phyloP scores from a whole-genome alignment of 2,888 invertebrate genomes.

The Zele albiditarsus region DNA sequence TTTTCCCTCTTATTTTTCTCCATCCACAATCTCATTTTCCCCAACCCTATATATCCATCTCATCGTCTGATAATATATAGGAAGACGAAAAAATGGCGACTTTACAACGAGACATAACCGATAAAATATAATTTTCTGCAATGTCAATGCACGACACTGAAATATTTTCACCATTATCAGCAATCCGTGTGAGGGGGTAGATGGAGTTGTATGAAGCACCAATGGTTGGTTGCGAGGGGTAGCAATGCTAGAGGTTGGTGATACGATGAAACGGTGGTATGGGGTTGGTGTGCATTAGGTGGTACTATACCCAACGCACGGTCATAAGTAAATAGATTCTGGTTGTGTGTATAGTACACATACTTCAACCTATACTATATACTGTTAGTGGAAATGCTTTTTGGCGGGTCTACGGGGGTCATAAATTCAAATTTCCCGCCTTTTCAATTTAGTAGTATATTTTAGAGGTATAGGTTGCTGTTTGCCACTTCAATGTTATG shows the following conservation, averaged over 20 bases:
- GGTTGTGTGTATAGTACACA: conserved; percentile 4
- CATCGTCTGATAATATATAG: neutral
- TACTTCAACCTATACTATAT: conserved; percentile 17
- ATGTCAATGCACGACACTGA: conserved; percentile 52
- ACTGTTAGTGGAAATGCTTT: neutral
- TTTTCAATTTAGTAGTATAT: conserved; percentile 27
- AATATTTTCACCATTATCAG: conserved; percentile 60
- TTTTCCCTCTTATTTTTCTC: neutral
- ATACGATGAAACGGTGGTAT: neutral
- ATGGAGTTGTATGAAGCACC: neutral
- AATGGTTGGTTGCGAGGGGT: neutral
- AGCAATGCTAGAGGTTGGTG: neutral
- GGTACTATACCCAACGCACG: conserved; percentile 17
- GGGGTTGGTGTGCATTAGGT: conserved; percentile 23
- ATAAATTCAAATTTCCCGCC: conserved; percentile 42
- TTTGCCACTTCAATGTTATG: conserved; percentile 35
- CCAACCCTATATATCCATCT: neutral
- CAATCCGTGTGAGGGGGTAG: conserved; percentile 24
- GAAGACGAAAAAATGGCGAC: neutral
- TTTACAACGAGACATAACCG: conserved; percentile 28
- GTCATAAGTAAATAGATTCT: conserved; percentile 33
- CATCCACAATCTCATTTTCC: neutral
- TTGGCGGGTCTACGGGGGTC: conserved; percentile 19
- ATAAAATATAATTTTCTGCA: conserved; percentile 54
- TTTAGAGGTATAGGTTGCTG: conserved; percentile 26